Base-by-base conservation (phyloP, 2,113 vertebrate genomes). In the Cyanoramphus novaezelandiae region DNA sequence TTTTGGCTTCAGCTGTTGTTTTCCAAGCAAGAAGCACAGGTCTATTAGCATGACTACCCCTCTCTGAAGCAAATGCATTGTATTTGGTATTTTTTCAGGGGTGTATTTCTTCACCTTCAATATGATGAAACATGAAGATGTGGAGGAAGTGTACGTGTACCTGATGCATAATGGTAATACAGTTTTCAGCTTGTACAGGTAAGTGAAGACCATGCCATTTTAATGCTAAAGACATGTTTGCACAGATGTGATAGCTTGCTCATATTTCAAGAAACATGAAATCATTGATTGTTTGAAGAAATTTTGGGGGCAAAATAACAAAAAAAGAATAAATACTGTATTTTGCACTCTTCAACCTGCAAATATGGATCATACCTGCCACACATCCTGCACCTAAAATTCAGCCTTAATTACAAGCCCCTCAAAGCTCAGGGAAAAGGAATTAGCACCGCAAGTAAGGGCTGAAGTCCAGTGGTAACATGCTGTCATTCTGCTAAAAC, bases 91-190 rank as follows among this genome's bases (percentile, higher is more conserved):
- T 47, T 91, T 97, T 97, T 46, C 96, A 98, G 98, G 98, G 3
- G 98, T 98, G 11, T 98, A 98, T 88, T 98, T 98, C 97, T 98
- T 98, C 90, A 98, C 98, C 83, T 98, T 98, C 93, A 98, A 96
- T 72, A 98, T 98, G 98, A 98, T 98, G 98, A 98, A 98, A 93
- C 98, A 98, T 4, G 98, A 98, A 95, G 98, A 98, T 39, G 98
- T 98, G 8, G 98, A 98, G 31, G 98, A 98, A 88, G 98, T 98
- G 5, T 98, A 98, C 0, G 98, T 98, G 47, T 98, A 98, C 93
- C 96, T 98, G n/a, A 98, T 98, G 98, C 98, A 98, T 83, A 98
- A 98, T 3, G 98, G 98, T 33, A 98, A 98, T 25, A 98, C 98
- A 3, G 98, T 98, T 77, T 98, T 98, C 97, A 98, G 98, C 87